Base-by-base conservation (phyloP, 2,797 vertebrate species). In the Semotilus atromaculatus region DNA sequence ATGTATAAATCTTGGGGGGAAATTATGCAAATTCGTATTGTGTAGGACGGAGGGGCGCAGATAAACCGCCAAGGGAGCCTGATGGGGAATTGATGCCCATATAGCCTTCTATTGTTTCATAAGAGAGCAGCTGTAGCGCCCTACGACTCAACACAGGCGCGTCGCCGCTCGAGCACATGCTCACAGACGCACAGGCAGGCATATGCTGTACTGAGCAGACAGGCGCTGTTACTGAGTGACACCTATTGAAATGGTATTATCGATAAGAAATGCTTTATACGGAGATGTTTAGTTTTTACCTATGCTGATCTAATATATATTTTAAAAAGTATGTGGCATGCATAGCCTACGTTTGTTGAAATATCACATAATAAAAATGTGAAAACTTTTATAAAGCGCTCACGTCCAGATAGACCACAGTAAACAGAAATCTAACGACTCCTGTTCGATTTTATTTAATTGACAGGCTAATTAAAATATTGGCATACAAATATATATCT, bases 11-110 rank as follows among this genome's bases (percentile, higher is more conserved):
- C 90, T 90, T 92, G 88, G 90, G 89, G 86, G 92, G 92, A 51
- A 94, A 92, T 92, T 93, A 95, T 95, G 94, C 93, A 93, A 94
- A 94, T 95, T 90, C 84, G 90, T 92, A 93, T 93, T 92, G 93
- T 94, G 92, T 93, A 84, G 89, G 53, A 82, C 92, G 93, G 92
- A 92, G 90, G 92, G 90, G 80, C 90, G 92, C 88, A 93, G 90
- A 92, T 93, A 92, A 62, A 26, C 23, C 38, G 26, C 88, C 90
- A 92, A 91, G 92, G 91, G 90, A 90, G 91, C 89, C 91, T 91
- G 83, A 86, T 86, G 84, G 89, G 53, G 76, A 84, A 55, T 14
- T 40, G 74, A 77, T 77, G 81, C 64, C 67, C 45, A 40, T 72
- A 31, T 70, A 70, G 36, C 19, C 53, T 67, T 43, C 67, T 67